Percentiles rank a stretch among this genome's conserved stretches.
These are phyloP conservation scores for Antedon mediterranea DNA, from an alignment of 53 echinoderm and acorn worm genomes.

Conservation along the genomic window DNA sequence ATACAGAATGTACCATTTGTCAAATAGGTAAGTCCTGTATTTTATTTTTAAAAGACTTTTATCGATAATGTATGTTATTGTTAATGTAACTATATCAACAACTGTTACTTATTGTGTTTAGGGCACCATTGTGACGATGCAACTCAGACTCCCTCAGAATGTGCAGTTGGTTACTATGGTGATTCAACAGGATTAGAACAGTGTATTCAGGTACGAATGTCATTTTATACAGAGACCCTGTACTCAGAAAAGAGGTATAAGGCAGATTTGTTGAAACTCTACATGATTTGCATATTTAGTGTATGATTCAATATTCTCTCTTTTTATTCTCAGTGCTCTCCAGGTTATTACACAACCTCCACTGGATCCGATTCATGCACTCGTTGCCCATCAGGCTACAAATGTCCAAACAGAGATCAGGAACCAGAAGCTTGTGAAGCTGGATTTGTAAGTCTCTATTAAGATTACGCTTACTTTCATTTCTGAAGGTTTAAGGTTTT, in stretches of 20 bases:
- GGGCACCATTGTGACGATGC: conserved; percentile 61
- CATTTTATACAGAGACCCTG: too few relatives aligned
- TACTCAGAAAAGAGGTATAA: too few relatives aligned
- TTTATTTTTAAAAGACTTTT: too few relatives aligned
- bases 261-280: too few relatives aligned
- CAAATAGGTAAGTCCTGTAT: conserved; percentile 45
- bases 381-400: conserved; percentile 54
- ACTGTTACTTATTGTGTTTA: too few relatives aligned
- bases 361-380: conserved; percentile 39
- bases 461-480: too few relatives aligned
- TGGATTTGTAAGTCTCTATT: conserved; percentile 87
- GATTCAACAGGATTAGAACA: conserved; percentile 38
- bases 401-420: conserved; percentile 45
- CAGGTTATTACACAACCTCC: conserved; percentile 54
- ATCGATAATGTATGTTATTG: too few relatives aligned
- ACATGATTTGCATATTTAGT: too few relatives aligned
- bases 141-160: conserved; percentile 27
- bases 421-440: conserved; percentile 52
- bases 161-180: conserved; percentile 58
- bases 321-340: conserved; percentile 36
- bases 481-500: too few relatives aligned
- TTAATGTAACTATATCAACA: too few relatives aligned
- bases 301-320: too few relatives aligned
- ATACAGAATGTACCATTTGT: conserved; percentile 58
- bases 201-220: conserved; percentile 67